Evolutionary conservation across 2,888 invertebrate species (phyloP), one percentile per base, ranked within the genome.

Genomic region (Sicus ferrugineus): DNA sequence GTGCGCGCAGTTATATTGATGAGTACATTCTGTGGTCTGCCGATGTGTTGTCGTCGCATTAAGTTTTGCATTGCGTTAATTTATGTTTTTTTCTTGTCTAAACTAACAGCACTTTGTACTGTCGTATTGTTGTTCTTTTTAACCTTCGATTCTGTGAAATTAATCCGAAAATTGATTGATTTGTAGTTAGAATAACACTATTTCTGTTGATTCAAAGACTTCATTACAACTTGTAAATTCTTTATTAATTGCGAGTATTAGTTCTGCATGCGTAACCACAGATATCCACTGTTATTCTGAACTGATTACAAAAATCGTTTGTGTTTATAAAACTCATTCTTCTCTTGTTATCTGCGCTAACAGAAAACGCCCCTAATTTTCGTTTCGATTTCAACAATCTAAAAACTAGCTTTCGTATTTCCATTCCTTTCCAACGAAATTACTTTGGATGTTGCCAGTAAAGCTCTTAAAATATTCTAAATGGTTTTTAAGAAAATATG

Each of bases 1-100:
- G 85, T 85, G 83, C 82, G 85, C 72, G 46, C 21, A 26, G 31
- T 14, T 19, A 21, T 65, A 16, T 46, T 64, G 26, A 9, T 63
- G 31, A 42, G n/a, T 62, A 59, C 19, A n/a, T 52, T 66, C 34
- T 54, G 28, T 16, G 54, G 16, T 38, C 7, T 61, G 23, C 48
- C 48, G 31, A 48, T 31, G 58, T 52, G 54, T 63, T 28, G 62
- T 69, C 26, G 28, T 68, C 19, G 64, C 69, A 42, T 66, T 62
- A 72, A 73, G 66, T 66, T n/a, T 54, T 68, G 58, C 68, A 54
- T 65, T 70, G n/a, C 54, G 31, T 31, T 31, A 19, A 26, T 66
- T 67, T 21, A 66, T 26, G 26, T 52, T 68, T 48, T 23, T 54
- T n/a, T 38, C 38, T 7, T 46, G 14, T 46, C 14, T 46, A 46